Conservation (phyloP, 2,797 vertebrate species). For the Sebastes taczanowskii region DNA sequence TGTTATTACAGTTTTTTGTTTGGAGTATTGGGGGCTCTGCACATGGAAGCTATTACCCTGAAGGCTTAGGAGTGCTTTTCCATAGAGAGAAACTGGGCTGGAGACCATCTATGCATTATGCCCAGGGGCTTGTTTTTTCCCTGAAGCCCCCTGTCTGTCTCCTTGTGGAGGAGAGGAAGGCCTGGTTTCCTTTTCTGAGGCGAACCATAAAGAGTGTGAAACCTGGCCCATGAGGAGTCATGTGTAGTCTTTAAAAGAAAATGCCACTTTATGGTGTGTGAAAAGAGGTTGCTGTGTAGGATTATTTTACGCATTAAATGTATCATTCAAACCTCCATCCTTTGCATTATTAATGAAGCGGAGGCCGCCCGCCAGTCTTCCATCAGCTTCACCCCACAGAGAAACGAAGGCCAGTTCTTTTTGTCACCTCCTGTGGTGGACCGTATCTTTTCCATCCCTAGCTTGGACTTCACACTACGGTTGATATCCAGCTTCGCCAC, state of each 20-base stretch:
- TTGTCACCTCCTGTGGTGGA: constrained; percentile 15
- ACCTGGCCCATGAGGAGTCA: constrained; percentile 23
- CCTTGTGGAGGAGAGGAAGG: constrained; percentile 39
- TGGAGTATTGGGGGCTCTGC: constrained; percentile 58
- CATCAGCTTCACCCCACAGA: not conserved
- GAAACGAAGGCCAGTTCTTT: not conserved
- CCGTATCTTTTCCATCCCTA: constrained; percentile 25
- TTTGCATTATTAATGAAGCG: constrained; percentile 16
- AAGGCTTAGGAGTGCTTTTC: constrained; percentile 70
- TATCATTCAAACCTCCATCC: not conserved
- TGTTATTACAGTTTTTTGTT: constrained; percentile 74
- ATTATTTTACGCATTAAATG: not conserved
- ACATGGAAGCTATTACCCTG: constrained; percentile 80
- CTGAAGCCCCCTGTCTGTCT: constrained; percentile 38
- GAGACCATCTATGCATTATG: constrained; percentile 55
- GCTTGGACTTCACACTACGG: constrained; percentile 35
- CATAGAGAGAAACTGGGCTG: constrained; percentile 51
- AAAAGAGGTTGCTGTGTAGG: not conserved
- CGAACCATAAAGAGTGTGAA: constrained; percentile 43
- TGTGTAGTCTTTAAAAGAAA: constrained; percentile 2
- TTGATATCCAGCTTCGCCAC: constrained; percentile 30
- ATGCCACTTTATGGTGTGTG: not conserved
- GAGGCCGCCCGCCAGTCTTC: not conserved
- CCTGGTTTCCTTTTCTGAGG: constrained; percentile 50
- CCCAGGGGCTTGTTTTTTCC: constrained; percentile 66